Conservation (phyloP, 1,140 invertebrate species). For the Drosophila ogumai region DNA sequence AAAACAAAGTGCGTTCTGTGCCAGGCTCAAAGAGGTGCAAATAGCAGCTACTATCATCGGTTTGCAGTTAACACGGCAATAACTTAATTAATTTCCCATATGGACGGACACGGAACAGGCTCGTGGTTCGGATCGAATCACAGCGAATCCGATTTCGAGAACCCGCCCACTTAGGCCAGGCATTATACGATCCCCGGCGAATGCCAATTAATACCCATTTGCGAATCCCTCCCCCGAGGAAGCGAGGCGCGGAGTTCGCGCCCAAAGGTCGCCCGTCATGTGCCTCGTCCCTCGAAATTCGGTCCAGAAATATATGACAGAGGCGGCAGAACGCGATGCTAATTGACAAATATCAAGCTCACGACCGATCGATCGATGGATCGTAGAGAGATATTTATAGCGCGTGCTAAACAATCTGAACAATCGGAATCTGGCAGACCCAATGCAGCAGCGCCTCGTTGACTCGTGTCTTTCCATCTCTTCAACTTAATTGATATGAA, state of each 20-base stretch:
- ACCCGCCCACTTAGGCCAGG: constrained; percentile 52
- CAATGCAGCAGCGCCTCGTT: constrained; percentile 49
- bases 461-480: constrained; percentile 18
- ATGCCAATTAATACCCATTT: constrained; percentile 62
- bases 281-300: constrained; percentile 42
- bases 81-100: constrained; percentile 42
- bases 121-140: constrained; percentile 42
- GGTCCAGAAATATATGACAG: constrained; percentile 27
- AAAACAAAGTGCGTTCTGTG: constrained; percentile 15
- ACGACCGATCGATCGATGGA: constrained; percentile 39
- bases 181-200: constrained; percentile 45
- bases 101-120: constrained; percentile 32
- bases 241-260: constrained; percentile 11
- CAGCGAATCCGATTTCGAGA: background rate
- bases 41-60: constrained; percentile 6
- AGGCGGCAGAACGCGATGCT: constrained; percentile 25
- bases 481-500: constrained; percentile 52
- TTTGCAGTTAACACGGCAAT: constrained; percentile 45
- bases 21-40: constrained; percentile 36
- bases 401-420: constrained; percentile 50
- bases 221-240: constrained; percentile 34
- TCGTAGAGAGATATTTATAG: constrained; percentile 40
- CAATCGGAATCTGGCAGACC: constrained; percentile 49
- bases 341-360: constrained; percentile 52
- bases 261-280: constrained; percentile 49